Base-by-base conservation (phyloP, 2,113 vertebrate genomes). In the Dasyurus viverrinus region DNA sequence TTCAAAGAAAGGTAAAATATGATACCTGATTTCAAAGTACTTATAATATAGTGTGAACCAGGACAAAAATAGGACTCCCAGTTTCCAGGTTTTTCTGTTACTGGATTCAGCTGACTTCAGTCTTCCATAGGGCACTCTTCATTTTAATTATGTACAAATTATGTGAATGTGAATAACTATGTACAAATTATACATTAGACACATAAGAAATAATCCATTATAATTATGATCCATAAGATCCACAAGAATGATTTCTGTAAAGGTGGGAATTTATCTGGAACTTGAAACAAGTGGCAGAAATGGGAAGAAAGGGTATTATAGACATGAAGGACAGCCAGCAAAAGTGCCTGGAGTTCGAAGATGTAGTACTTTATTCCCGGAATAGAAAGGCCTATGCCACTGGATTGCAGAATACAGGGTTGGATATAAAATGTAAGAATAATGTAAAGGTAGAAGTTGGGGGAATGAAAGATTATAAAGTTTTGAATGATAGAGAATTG, bases 81-180 rank as follows among this genome's bases (percentile, higher is more conserved):
- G 90, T 93, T 95, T 92, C 93, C 91, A 90, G 91, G 52, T 16
- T 68, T 95, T 95, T 93, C 94, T 96, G 93, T 96, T 97, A 93
- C 89, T 84, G 76, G 92, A 90, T 95, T 97, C 95, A 96, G 93
- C 96, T 97, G 93, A 93, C 54, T 93, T 95, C 60, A 68, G 30
- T 90, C 54, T 93, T 97, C 92, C 46, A 57, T 47, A 91, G 94
- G 95, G 90, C 89, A 94, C 54, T 95, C 89, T 93, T 91, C 96
- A 97, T 96, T 84, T 95, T 95, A 95, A 97, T n/a, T n/a, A n/a
- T n/a, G n/a, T n/a, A n/a, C n/a, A n/a, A n/a, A n/a, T n/a, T n/a
- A n/a, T n/a, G n/a, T n/a, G n/a, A n/a, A 76, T 76, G 14, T 0
- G 2, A 76, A 76, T 42, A 76, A 42, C n/a, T 42, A 76, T 6